These are phyloP conservation scores for Leptogaster cylindrica DNA, from an alignment of 2,888 invertebrate genomes.

Conservation along the genomic window DNA sequence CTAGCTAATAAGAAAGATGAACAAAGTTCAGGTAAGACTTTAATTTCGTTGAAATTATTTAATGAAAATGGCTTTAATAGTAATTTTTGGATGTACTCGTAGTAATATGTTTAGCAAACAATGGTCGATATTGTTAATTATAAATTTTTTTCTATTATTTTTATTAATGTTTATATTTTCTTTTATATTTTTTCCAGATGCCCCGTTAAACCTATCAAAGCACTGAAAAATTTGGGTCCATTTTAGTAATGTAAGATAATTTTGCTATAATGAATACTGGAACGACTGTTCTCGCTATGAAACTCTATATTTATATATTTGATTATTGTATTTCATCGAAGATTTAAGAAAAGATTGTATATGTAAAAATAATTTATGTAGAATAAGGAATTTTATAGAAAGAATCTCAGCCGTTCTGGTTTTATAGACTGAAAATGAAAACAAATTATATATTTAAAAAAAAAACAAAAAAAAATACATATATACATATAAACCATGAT, in stretches of 20 bases:
- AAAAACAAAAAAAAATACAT: slow-evolving; percentile 35
- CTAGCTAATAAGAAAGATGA: slow-evolving; percentile 61
- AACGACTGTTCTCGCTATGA: slow-evolving; percentile 42
- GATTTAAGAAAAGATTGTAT: slow-evolving; percentile 32
- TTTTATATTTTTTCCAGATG: slow-evolving; percentile 72
- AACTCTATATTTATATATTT: slow-evolving; percentile 39
- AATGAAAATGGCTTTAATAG: neutral
- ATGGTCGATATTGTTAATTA: slow-evolving; percentile 2
- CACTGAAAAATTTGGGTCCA: slow-evolving; percentile 64
- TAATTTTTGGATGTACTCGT: neutral
- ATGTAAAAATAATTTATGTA: slow-evolving; percentile 44
- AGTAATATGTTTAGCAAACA: neutral
- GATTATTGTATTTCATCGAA: slow-evolving; percentile 32
- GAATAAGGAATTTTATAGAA: slow-evolving; percentile 52
- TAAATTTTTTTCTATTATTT: slow-evolving; percentile 37
- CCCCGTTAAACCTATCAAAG: slow-evolving; percentile 88
- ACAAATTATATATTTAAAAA: slow-evolving; percentile 27
- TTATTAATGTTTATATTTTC: too few relatives aligned
- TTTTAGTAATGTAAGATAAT: slow-evolving; percentile 53
- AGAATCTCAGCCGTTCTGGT: slow-evolving; percentile 57
- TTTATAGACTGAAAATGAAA: slow-evolving; percentile 52
- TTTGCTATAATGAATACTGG: slow-evolving; percentile 31
- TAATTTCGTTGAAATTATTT: neutral
- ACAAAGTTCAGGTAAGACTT: slow-evolving; percentile 61
- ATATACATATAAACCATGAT: slow-evolving; percentile 25